These are phyloP conservation scores for Onychostruthus taczanowskii DNA, from an alignment of 2,113 vertebrate genomes.

Conservation along the genomic window DNA sequence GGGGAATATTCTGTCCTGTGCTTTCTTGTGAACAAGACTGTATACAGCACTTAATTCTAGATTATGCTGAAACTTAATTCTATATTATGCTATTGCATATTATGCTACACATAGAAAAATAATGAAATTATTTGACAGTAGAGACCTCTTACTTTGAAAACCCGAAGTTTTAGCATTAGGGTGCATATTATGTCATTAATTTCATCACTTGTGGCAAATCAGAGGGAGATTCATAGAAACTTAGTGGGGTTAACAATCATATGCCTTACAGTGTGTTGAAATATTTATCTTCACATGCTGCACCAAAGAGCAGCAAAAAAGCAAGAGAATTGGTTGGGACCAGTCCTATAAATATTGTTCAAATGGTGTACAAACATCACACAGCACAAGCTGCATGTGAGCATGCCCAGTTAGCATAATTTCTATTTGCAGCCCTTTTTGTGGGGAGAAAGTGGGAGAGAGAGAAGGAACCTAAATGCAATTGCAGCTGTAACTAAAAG, in stretches of 20 bases:
- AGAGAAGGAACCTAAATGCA: not conserved
- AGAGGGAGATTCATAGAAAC: not conserved
- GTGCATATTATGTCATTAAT: not conserved
- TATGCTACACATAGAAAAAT: not conserved
- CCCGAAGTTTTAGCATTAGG: not conserved
- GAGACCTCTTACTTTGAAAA: not conserved
- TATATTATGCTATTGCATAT: not conserved
- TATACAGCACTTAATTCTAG: not conserved
- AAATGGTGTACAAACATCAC: not conserved
- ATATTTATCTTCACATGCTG: not conserved
- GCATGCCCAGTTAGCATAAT: not conserved
- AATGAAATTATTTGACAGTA: not conserved
- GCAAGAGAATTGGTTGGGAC: not conserved
- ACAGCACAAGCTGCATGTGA: not conserved
- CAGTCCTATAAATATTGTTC: not conserved
- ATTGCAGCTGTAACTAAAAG: not conserved
- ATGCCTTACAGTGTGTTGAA: not conserved
- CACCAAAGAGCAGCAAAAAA: not conserved
- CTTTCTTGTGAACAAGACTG: not conserved
- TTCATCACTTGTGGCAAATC: rapidly evolving
- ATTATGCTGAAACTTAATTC: not conserved
- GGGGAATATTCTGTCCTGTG: not conserved
- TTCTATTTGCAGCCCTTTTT: not conserved
- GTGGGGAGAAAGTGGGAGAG: not conserved
- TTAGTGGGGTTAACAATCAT: not conserved